Evolutionary conservation across 1,140 invertebrate species (phyloP).

Genomic region (Asobara japonica): DNA sequence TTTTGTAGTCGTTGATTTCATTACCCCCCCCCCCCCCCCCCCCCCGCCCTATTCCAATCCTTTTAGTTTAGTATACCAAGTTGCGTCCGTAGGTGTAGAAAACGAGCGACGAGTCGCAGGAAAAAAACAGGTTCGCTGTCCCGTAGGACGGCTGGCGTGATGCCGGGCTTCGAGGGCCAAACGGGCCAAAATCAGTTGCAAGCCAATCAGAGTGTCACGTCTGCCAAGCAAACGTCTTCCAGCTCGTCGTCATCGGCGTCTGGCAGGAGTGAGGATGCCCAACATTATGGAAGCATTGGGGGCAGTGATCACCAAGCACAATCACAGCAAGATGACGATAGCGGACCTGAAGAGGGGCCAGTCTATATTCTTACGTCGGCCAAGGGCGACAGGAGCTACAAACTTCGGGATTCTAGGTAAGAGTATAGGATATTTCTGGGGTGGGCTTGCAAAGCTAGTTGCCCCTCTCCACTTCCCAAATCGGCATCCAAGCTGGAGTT

Average conservation of each 20-base stretch:
- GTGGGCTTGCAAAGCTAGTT: too few species aligned
- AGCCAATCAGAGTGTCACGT: slow-evolving; percentile 22
- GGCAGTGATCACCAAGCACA: slow-evolving; percentile 61
- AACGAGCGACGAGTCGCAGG: slow-evolving; percentile 61
- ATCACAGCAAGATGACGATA: slow-evolving; percentile 61
- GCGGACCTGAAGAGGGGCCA: slow-evolving; percentile 62
- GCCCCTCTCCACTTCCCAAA: too few species aligned
- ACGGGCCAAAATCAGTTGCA: slow-evolving; percentile 13
- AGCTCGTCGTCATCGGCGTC: slow-evolving; percentile 62
- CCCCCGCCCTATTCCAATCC: background rate
- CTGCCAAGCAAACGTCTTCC: slow-evolving; percentile 52
- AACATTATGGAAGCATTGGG: slow-evolving; percentile 56
- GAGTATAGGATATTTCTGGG: too few species aligned
- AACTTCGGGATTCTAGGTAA: slow-evolving; percentile 62
- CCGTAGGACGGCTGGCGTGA: slow-evolving; percentile 60
- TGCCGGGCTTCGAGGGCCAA: slow-evolving; percentile 54
- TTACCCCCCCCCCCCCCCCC: background rate
- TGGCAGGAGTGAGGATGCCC: slow-evolving; percentile 60
- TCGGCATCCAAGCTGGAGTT: too few species aligned
- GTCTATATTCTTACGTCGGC: slow-evolving; percentile 65
- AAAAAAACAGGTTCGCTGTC: slow-evolving; percentile 63
- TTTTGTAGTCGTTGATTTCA: slow-evolving; percentile 4
- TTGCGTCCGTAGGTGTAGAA: slow-evolving; percentile 60
- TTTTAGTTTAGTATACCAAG: slow-evolving; percentile 50
- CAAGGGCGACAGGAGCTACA: slow-evolving; percentile 64